Evolutionary conservation across 2,888 invertebrate genomes (phyloP).

Genomic region (Tanytarsus gracilentus): DNA sequence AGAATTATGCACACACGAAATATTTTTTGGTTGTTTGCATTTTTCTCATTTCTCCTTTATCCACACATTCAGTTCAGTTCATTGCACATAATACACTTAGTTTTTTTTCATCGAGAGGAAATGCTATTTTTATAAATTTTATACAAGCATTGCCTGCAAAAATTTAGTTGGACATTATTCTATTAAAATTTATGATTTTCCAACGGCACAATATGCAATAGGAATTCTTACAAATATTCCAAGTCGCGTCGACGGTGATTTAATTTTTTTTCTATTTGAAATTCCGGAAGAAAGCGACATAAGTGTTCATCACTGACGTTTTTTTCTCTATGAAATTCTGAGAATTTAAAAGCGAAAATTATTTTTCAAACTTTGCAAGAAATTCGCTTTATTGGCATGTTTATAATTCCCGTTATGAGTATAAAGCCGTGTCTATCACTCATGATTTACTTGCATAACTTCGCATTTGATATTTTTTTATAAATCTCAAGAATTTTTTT

Average conservation of each 20-base stretch:
- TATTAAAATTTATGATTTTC: not conserved
- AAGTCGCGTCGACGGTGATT: too few relatives aligned
- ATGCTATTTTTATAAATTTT: constrained; percentile 5
- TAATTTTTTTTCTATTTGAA: too few relatives aligned
- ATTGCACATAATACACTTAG: not conserved
- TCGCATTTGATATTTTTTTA: not conserved
- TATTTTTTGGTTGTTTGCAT: constrained; percentile 8
- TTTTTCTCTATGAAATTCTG: too few relatives aligned
- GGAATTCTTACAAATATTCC: not conserved
- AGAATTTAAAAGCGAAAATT: too few relatives aligned
- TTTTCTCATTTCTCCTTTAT: not conserved
- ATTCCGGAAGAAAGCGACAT: constrained; percentile 3
- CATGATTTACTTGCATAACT: constrained; percentile 11
- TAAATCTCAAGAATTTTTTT: not conserved
- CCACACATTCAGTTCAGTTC: not conserved
- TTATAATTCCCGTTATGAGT: not conserved
- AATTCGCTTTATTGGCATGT: too few relatives aligned
- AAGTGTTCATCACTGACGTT: too few relatives aligned
- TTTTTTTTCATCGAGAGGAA: not conserved
- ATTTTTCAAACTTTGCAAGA: too few relatives aligned
- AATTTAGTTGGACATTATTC: not conserved
- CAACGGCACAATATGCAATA: not conserved
- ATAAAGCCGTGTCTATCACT: too few relatives aligned
- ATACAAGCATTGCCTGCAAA: not conserved
- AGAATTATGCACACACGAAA: too few relatives aligned